Evolutionary conservation across 1,140 invertebrate species (phyloP).

Genomic region (Zaprionus gabonicus): DNA sequence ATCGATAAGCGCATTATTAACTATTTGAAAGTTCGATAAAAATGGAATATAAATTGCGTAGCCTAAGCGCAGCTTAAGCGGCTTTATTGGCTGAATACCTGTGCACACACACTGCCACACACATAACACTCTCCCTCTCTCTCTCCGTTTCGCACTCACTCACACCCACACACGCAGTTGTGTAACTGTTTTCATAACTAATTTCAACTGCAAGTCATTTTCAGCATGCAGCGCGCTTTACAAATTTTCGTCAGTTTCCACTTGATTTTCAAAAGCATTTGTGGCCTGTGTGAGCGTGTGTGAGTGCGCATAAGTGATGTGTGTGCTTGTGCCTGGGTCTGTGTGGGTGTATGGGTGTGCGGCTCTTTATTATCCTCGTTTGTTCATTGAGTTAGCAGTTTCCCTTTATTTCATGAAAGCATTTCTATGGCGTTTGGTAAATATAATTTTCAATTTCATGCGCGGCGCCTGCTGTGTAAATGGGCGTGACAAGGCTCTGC

Average conservation of each 20-base stretch:
- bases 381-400: conserved; percentile 52
- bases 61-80: conserved; percentile 25
- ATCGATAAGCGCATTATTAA: conserved; percentile 34
- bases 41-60: neutral
- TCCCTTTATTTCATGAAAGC: conserved; percentile 46
- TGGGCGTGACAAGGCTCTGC: conserved; percentile 31
- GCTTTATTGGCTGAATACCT: conserved; percentile 17
- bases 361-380: conserved; percentile 41
- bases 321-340: neutral
- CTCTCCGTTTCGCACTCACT: neutral
- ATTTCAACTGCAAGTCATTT: conserved; percentile 37
- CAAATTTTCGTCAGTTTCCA: conserved; percentile 21
- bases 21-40: neutral
- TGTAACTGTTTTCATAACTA: conserved; percentile 23
- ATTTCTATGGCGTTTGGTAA: conserved; percentile 34
- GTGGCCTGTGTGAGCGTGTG: neutral
- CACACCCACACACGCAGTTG: neutral
- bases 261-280: conserved; percentile 25
- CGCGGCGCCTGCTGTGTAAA: conserved; percentile 40
- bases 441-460: conserved; percentile 51
- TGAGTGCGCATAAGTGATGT: neutral
- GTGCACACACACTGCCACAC: neutral
- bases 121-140: neutral
- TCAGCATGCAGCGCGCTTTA: conserved; percentile 14
- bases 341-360: conserved; percentile 12